These are phyloP conservation scores for Lithophane ornitopus DNA, from an alignment of 2,888 invertebrate species.

Conservation along the genomic window DNA sequence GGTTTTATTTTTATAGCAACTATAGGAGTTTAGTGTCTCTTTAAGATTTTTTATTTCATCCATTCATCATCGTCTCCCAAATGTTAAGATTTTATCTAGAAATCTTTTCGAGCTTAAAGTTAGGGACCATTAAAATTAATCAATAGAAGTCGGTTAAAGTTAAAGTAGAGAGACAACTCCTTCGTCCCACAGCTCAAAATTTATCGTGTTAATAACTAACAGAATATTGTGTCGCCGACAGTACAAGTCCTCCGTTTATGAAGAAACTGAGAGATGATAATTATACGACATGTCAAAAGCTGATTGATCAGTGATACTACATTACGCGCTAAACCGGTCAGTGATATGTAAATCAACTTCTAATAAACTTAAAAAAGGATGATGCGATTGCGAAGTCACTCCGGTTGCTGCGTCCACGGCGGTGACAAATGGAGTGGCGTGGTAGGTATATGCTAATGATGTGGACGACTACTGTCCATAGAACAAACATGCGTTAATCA, in stretches of 20 bases:
- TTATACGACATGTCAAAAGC: conserved; percentile 83
- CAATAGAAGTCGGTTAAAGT: not conserved
- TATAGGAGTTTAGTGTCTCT: too few species aligned
- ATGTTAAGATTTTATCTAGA: not conserved
- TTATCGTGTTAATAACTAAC: conserved; percentile 2
- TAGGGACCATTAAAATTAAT: not conserved
- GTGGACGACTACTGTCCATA: conserved; percentile 64
- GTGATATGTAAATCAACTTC: conserved; percentile 69
- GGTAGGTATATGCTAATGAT: conserved; percentile 41
- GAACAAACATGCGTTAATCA: conserved; percentile 82
- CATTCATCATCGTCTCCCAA: too few species aligned
- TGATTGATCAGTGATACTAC: conserved; percentile 85
- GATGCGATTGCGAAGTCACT: conserved; percentile 41
- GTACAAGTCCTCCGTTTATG: conserved; percentile 69
- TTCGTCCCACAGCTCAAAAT: not conserved
- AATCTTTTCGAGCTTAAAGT: not conserved
- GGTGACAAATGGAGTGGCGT: conserved; percentile 70
- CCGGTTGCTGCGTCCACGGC: conserved; percentile 38
- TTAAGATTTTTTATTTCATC: too few species aligned
- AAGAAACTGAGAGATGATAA: conserved; percentile 80
- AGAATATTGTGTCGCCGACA: conserved; percentile 46
- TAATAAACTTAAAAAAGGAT: conserved; percentile 64
- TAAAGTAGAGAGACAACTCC: not conserved
- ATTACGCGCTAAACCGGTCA: conserved; percentile 76
- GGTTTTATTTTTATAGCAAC: too few species aligned